Evolutionary conservation across 2,888 invertebrate species (phyloP), one percentile per base, ranked within the genome.

Genomic region (Lasioglossum leucozonium): DNA sequence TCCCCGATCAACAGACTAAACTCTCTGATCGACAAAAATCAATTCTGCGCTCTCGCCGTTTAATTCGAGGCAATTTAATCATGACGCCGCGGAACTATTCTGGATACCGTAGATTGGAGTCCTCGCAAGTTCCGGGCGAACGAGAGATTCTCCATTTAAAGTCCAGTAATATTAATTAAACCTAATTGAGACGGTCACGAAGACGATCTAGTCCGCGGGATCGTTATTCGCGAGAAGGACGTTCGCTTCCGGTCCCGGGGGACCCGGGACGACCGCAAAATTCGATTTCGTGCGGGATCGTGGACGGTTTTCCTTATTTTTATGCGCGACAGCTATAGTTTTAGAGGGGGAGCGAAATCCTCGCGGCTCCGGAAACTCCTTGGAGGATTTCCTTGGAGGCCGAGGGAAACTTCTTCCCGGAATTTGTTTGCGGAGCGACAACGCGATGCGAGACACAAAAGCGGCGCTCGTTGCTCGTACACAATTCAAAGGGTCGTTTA

Each of bases 401-500:
- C 18, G 51, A 58, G 58, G 65, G 30, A 81, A 85, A 86, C 47
- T 86, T 86, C 81, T n/a, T 2, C 16, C 51, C 44, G 75, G 81
- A 85, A 85, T 85, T 77, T 85, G 80, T 80, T 85, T 78, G 76
- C 75, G 40, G 72, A 72, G 30, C 42, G 62, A 22, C 51, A 22
- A 51, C 51, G 40, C 37, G 26, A 58, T 13, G 67, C 8, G 26
- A 8, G 4, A 5, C 67, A 47, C 26, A 22, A 34, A 67, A 67
- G 47, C 34, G 67, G 4, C 0, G 30, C 16, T 0, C 37, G 22
- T 75, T 26, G 30, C 30, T 22, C n/a, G 22, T 72, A 75, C 72
- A 84, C 75, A 76, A 84, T 79, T 67, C 40, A 67, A 67, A 22
- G 37, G 22, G 51, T 2, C 22, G 18, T 10, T 51, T 22, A 10